Evolutionary conservation across 2,113 vertebrate genomes (phyloP), one percentile per base, ranked within the genome.

Genomic region (Mustela lutreola): DNA sequence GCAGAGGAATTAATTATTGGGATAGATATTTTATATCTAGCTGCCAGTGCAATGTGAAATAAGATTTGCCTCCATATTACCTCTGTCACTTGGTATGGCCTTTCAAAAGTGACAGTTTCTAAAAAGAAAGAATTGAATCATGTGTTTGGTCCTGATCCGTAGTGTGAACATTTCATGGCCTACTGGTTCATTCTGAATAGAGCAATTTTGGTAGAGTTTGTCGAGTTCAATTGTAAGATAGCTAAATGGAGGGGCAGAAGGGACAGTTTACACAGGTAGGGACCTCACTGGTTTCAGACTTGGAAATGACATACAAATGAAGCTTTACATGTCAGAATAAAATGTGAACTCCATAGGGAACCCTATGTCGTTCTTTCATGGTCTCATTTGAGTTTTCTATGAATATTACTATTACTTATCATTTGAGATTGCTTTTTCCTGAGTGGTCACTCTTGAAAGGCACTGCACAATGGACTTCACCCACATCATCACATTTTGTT

Each of bases 1-100:
- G 93, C 75, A 82, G 94, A 98, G 67, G 96, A 98, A 98, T 98
- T 98, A 98, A 98, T 98, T 98, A 98, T 94, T 85, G 65, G 82
- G 94, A 95, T 97, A 95, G 97, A 88, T 76, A 96, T 90, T 97
- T 98, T 67, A 50, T 98, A 33, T 82, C 97, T 98, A 36, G 60
- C 95, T 98, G 97, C 91, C 45, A 91, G 95, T 93, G 82, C 91
- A 92, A 88, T 96, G 94, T 94, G 93, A 71, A 85, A 36, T 94
- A 70, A 98, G 97, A 97, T 97, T 98, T 97, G 89, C 92, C 87
- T 98, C 80, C 92, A 22, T 95, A 96, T 36, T 56, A 95, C 83
- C 98, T 97, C 67, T 96, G 95, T 84, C 91, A 11, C 10, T 71
- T 76, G 58, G 31, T 93, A 86, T 81, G 92, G 91, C 71, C 97